A percentile compares a stretch with the other conserved stretches of the same genome.
Evolutionary conservation across 2,797 vertebrate genomes (phyloP).

Genomic region (Myotis vivesi): DNA sequence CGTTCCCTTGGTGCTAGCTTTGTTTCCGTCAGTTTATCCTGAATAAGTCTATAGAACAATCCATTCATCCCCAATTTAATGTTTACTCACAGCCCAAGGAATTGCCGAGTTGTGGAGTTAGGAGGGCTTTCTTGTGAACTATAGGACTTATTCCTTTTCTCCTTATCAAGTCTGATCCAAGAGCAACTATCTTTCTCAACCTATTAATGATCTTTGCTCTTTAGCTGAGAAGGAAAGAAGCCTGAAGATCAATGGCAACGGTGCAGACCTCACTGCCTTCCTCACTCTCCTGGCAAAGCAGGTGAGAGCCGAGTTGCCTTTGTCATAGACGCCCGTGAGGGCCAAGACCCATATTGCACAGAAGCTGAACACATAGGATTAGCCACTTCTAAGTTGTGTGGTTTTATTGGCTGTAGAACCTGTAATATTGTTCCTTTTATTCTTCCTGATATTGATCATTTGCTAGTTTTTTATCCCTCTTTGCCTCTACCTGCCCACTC

Average conservation of each 20-base stretch:
- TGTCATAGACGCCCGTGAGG: fast-evolving
- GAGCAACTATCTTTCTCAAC: neutral
- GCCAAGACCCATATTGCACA: neutral
- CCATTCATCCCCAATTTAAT: too few relatives aligned
- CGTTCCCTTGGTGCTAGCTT: neutral
- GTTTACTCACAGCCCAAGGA: neutral
- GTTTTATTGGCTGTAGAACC: neutral
- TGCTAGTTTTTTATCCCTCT: neutral
- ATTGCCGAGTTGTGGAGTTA: neutral
- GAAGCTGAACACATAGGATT: neutral
- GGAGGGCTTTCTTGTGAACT: neutral
- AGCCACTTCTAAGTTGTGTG: neutral
- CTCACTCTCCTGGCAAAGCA: constrained; percentile 63
- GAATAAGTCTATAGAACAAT: neutral
- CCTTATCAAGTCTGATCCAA: neutral
- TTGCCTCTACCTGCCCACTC: neutral
- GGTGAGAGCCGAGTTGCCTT: neutral
- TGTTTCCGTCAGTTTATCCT: neutral
- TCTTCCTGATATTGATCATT: neutral
- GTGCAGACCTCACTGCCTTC: constrained; percentile 49
- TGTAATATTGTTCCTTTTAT: neutral
- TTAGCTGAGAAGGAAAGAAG: constrained; percentile 68
- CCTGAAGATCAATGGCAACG: constrained; percentile 51
- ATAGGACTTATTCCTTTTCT: neutral
- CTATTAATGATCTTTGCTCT: neutral